Evolutionary conservation across 2,797 vertebrate species (phyloP).

Genomic region (Amazonetta brasiliensis): DNA sequence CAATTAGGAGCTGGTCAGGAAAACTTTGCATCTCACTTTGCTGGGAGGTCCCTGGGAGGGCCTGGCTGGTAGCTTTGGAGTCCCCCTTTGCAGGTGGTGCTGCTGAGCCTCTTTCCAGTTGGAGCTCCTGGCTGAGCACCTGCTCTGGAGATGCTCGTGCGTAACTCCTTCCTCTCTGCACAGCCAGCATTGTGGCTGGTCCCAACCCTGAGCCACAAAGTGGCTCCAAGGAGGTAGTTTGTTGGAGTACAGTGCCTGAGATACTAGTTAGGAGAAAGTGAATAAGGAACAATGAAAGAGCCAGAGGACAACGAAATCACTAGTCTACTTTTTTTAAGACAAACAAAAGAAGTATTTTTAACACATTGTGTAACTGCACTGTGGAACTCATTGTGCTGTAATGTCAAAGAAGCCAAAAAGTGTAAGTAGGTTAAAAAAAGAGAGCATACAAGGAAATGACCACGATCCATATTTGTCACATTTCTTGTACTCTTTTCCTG

Average conservation of each 20-base stretch:
- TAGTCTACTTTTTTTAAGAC: neutral
- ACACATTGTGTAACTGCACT: neutral
- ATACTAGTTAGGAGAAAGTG: neutral
- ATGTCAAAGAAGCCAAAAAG: neutral
- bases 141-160: neutral
- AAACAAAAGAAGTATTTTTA: neutral
- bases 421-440: neutral
- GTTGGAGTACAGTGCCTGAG: neutral
- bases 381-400: neutral
- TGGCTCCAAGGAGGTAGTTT: neutral
- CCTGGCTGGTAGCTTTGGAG: neutral
- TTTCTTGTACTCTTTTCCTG: neutral
- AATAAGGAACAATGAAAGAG: neutral
- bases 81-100: fast-evolving
- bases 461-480: neutral
- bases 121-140: neutral
- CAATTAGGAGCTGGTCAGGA: neutral
- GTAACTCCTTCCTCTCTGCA: neutral
- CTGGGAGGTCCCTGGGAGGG: neutral
- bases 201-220: neutral
- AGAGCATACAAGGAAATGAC: neutral
- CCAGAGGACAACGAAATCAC: neutral
- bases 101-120: neutral
- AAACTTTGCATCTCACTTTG: neutral
- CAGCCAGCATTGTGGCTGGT: fast-evolving